These are phyloP conservation scores for Prionace glauca DNA, from an alignment of 2,797 vertebrate species.

Conservation along the genomic window DNA sequence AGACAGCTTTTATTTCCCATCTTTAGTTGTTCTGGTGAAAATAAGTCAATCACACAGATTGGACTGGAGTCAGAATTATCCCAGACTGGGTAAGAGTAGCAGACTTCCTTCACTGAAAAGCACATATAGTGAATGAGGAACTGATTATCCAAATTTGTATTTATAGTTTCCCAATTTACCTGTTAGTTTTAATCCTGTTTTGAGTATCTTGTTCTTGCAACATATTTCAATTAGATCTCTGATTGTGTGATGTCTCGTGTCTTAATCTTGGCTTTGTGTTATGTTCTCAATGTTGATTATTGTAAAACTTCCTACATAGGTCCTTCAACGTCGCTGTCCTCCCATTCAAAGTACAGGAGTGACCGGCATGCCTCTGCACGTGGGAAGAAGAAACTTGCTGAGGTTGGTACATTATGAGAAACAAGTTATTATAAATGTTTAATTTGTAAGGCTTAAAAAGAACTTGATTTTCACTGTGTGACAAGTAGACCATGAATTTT, in stretches of 20 bases:
- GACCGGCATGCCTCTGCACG: conserved; percentile 75
- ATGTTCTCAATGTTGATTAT: conserved; percentile 2
- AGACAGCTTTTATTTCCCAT: not conserved
- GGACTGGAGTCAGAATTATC: not conserved
- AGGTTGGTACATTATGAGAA: conserved; percentile 59
- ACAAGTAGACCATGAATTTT: not conserved
- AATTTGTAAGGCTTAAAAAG: not conserved
- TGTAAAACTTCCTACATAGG: conserved; percentile 55
- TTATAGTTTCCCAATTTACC: not conserved
- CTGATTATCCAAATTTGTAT: not conserved
- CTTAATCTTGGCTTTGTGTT: not conserved
- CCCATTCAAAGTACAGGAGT: conserved; percentile 77
- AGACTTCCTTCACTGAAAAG: not conserved
- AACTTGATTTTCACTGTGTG: not conserved
- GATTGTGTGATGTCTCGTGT: no score
- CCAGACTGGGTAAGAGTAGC: not conserved
- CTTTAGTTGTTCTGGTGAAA: not conserved
- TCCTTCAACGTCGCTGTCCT: conserved; percentile 90
- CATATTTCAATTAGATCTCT: not conserved
- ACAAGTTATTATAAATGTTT: not conserved
- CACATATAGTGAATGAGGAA: not conserved
- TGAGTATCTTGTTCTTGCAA: not conserved
- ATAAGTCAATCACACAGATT: not conserved
- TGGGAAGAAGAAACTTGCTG: conserved; percentile 85
- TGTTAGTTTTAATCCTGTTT: not conserved